Base-by-base conservation (phyloP, 2,888 invertebrate genomes). In the Xylophagus ater region DNA sequence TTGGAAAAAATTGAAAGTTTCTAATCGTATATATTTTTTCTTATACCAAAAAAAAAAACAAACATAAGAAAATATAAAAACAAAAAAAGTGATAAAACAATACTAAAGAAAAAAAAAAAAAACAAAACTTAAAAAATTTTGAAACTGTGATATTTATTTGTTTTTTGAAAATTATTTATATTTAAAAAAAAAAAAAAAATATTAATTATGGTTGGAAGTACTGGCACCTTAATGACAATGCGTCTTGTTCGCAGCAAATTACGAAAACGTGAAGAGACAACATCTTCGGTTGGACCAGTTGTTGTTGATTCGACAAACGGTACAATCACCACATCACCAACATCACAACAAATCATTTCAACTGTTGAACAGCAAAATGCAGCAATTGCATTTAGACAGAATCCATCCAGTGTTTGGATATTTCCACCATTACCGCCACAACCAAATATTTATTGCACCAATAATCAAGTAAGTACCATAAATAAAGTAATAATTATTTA, bases 231-330 rank as follows among this genome's bases (percentile, higher is more conserved):
- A 78, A 81, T 82, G 69, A 83, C 85, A 66, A 81, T 86, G 66
- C 85, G 85, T 70, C 80, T 86, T 78, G 85, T 86, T 70, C 84
- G 84, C 77, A 86, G 84, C 70, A 86, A 86, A 73, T 74, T 86
- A 70, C 75, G 84, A 59, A 86, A 86, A 70, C 76, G 85, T 54
- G 85, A 86, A 67, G 85, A 84, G 62, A n/a, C n/a, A n/a, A 73
- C 76, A 49, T 76, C 78, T 56, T 73, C 74, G 56, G 76, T 76
- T 51, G 80, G 78, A 55, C 77, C 80, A 43, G 73, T 77, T 50
- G 74, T 74, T 57, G 74, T 78, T 47, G 55, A 56, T n/a, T n/a
- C n/a, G n/a, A n/a, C n/a, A n/a, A n/a, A n/a, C n/a, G 44, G 68
- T 71, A 28, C 69, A 71, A 58, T n/a, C n/a, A n/a, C n/a, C n/a